Base-by-base conservation (phyloP, 2,113 vertebrate genomes). In the Mormyrus iriodes region DNA sequence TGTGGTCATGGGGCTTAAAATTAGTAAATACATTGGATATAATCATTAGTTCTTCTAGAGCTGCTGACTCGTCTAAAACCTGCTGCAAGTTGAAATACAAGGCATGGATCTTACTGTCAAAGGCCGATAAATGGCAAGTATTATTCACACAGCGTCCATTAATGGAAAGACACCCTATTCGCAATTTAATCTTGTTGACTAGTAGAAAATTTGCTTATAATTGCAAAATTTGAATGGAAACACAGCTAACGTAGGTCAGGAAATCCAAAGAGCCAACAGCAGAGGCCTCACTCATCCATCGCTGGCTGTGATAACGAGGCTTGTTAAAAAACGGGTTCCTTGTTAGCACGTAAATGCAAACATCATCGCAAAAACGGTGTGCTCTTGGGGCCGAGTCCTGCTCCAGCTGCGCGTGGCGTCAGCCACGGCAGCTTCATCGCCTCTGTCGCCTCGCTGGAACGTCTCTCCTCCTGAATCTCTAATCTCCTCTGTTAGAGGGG, bases 401-500 rank as follows among this genome's bases (percentile, higher is more conserved):
- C 73, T 69, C 15, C 69, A 86, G 88, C 6, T 86, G 94, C 94
- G 93, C 95, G 93, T 94, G 94, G 94, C 48, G 46, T 91, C 90
- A 79, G 90, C 90, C 91, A 90, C 92, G 92, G 89, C 89, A 91
- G 92, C 94, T 94, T 95, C 94, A 95, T 94, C 94, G 92, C 92
- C 93, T 94, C 76, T 92, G 93, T 93, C 76, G 6, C 95, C 93
- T 94, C 91, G 91, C 94, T 94, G 93, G 93, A 90, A 92, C 91
- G 88, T 93, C 93, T 91, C 94, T 89, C 91, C 92, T 83, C 90
- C 93, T 93, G 91, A 93, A 93, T 90, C 93, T 93, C 91, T 95
- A 95, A 95, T 95, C 94, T 93, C 92, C 91, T 94, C 95, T 90
- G 93, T 95, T 95, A 95, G 90, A 93, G 92, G 90, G 93, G 93